Evolutionary conservation across 2,113 vertebrate species (phyloP).

Genomic region (Neopipo cinnamomea): DNA sequence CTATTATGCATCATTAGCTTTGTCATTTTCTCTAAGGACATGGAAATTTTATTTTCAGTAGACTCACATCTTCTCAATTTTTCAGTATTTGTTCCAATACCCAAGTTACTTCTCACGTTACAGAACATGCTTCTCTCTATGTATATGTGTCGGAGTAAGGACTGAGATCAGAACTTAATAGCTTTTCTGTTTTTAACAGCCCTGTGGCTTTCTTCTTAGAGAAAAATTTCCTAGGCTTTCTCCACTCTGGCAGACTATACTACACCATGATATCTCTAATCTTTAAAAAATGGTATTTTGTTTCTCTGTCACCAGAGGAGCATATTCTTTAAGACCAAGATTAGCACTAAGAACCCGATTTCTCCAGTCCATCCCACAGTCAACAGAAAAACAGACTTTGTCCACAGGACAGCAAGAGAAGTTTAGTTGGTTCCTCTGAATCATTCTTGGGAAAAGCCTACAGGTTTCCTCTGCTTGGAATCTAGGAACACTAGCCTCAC

Average conservation of each 20-base stretch:
- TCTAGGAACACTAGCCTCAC: neutral
- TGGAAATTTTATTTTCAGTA: neutral
- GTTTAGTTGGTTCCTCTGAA: neutral
- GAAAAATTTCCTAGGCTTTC: neutral
- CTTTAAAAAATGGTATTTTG: neutral
- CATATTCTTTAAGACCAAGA: neutral
- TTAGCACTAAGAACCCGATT: fast-evolving
- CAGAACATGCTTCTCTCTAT: neutral
- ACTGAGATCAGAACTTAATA: neutral
- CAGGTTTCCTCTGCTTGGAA: neutral
- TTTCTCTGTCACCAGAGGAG: neutral
- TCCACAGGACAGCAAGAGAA: neutral
- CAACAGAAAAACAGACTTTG: neutral
- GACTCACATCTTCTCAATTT: neutral
- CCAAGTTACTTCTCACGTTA: neutral
- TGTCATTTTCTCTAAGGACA: neutral
- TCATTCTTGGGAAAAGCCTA: neutral
- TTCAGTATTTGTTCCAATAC: neutral
- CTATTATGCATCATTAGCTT: neutral
- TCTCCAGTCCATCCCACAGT: neutral
- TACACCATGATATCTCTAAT: neutral
- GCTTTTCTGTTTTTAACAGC: neutral
- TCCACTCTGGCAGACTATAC: neutral
- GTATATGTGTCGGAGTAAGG: neutral
- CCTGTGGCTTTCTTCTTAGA: neutral